Base-by-base conservation (phyloP, 1,140 invertebrate species). In the Bombus haemorrhoidalis region DNA sequence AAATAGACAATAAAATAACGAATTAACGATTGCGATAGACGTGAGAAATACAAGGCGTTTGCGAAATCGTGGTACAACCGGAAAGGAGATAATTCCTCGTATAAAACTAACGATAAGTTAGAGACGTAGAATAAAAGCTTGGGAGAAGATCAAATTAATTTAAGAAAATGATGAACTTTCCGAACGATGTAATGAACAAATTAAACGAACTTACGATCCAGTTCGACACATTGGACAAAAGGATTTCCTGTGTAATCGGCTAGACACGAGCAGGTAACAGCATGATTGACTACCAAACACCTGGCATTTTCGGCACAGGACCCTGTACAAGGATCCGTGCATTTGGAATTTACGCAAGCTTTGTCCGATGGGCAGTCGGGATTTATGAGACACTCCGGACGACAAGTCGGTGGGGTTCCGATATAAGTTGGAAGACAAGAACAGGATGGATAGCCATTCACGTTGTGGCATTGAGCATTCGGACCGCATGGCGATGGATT, bases 241-340 rank as follows among this genome's bases (percentile, higher is more conserved):
- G 97, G 97, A 96, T 98, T 97, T 82, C 98, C 98, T 4, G 96
- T 96, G 93, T 96, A 98, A 41, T 97, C 97, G 69, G 96, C 95
- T 6, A 96, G 93, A 94, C 98, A 98, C 6, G 96, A 96, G 92
- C 98, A 98, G 9, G 97, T 96, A 5, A 97, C 97, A 69, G 97
- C 96, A 91, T 98, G 97, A 88, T 97, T 97, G 25, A 97, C 96
- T 6, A 98, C 96, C 75, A 96, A 95, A 92, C 98, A 98, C 88
- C 98, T 96, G 3, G 97, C 97, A 92, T 97, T 97, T 57, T 96
- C 94, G 8, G 97, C 97, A 93, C 98, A 98, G 82, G 97, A 97
- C 69, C 97, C 97, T 66, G 96, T 96, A 91, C 97, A 98, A 25
- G 97, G 97, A 95, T 98, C 97, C 78, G 95, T 95, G 90, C 97